These are phyloP conservation scores for Varanus salvator DNA, from an alignment of 2,113 vertebrate species.

Conservation along the genomic window DNA sequence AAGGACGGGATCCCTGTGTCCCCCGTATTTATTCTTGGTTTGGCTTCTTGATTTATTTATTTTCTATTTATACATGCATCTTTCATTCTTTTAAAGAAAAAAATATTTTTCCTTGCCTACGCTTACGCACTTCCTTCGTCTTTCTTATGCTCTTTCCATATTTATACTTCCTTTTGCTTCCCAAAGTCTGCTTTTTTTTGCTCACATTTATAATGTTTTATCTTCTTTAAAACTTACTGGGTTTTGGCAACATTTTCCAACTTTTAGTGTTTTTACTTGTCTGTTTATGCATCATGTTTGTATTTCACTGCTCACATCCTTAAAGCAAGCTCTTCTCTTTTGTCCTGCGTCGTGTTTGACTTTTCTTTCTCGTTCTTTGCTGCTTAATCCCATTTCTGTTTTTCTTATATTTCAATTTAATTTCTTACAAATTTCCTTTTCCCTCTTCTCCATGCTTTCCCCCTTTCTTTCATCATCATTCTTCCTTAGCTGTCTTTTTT, in stretches of 20 bases:
- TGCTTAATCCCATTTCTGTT: neutral
- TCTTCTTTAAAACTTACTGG: neutral
- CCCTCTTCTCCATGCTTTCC: neutral
- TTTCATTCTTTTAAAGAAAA: neutral
- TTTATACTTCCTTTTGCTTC: neutral
- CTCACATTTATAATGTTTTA: neutral
- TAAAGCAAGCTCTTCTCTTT: neutral
- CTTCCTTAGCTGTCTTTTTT: neutral
- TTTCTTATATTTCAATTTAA: neutral
- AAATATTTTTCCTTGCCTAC: neutral
- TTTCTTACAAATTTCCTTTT: neutral
- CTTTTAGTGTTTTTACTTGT: neutral
- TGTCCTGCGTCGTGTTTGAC: neutral
- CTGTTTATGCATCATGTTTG: neutral
- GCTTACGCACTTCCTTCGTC: neutral
- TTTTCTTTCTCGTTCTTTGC: neutral
- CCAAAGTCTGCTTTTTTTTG: neutral
- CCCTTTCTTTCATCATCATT: conserved; percentile 17
- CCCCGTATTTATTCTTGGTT: neutral
- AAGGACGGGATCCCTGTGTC: neutral
- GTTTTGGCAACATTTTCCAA: neutral
- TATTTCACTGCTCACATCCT: neutral
- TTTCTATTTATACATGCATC: neutral
- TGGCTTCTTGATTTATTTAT: neutral
- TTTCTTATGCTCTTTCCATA: neutral